phyloP scores from a whole-genome alignment of 2,888 invertebrate species.

The Tenthredo livida region DNA sequence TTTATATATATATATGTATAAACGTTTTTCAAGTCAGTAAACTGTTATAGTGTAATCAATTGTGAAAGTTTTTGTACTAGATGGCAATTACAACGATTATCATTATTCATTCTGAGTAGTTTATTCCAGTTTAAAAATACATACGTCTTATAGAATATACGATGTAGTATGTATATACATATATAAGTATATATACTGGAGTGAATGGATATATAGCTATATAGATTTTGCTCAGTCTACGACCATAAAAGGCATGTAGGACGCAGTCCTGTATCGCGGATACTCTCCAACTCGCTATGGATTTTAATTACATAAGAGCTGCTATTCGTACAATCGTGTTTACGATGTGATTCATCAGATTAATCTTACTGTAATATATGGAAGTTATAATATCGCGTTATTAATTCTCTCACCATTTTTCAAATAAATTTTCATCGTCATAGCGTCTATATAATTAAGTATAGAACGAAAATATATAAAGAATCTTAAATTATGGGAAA shows the following conservation, averaged over 20 bases:
- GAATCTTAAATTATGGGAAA: not conserved
- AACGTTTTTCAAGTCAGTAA: not conserved
- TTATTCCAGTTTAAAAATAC: not conserved
- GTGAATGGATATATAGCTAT: slow-evolving; percentile 47
- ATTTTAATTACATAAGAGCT: slow-evolving; percentile 50
- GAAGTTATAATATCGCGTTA: slow-evolving; percentile 28
- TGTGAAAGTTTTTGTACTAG: slow-evolving; percentile 11
- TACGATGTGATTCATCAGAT: slow-evolving; percentile 17
- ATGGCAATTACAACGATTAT: not conserved
- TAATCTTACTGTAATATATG: not conserved
- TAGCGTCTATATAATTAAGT: not conserved
- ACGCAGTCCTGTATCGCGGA: slow-evolving; percentile 50
- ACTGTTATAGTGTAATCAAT: not conserved
- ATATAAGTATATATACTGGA: not conserved
- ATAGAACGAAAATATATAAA: not conserved
- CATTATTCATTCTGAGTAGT: slow-evolving; percentile 5
- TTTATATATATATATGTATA: not conserved
- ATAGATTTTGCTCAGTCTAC: slow-evolving; percentile 42
- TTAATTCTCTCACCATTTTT: not conserved
- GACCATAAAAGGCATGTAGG: slow-evolving; percentile 54
- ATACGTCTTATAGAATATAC: not conserved
- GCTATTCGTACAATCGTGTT: not conserved
- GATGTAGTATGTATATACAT: slow-evolving; percentile 17
- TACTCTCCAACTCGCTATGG: slow-evolving; percentile 8
- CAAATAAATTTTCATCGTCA: not conserved